phyloP scores from a whole-genome alignment of 2,888 invertebrate species.

The Hirtodrosophila confusa region DNA sequence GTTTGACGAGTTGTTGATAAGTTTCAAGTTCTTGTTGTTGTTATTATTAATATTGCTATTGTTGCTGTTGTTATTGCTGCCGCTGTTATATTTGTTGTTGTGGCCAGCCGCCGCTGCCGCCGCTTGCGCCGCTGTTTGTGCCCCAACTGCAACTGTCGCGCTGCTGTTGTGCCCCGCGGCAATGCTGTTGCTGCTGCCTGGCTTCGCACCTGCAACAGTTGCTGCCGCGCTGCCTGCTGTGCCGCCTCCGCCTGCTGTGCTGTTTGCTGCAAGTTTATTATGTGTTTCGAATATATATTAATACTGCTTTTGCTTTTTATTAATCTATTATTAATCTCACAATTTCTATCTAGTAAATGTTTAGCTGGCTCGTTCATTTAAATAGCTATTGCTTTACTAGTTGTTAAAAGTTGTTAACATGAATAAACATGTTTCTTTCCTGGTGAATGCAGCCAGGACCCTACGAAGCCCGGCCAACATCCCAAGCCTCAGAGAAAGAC shows the following conservation, averaged over 20 bases:
- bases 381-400: no score
- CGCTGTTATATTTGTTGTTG: conserved; percentile 32
- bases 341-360: no score
- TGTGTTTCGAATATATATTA: no score
- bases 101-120: conserved; percentile 29
- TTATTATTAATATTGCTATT: conserved; percentile 52
- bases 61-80: conserved; percentile 47
- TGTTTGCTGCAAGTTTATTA: conserved; percentile 17
- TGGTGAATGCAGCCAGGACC: no score
- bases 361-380: no score
- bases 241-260: conserved; percentile 33
- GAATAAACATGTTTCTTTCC: no score
- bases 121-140: conserved; percentile 7
- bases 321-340: no score
- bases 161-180: conserved; percentile 48
- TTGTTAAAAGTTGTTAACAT: no score
- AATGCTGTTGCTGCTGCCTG: conserved; percentile 57
- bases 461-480: no score
- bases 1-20: conserved; percentile 73
- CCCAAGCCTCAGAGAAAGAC: no score
- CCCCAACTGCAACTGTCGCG: conserved; percentile 13
- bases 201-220: conserved; percentile 44
- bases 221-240: conserved; percentile 48
- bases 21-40: conserved; percentile 73
- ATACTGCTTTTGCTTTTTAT: no score